Evolutionary conservation across 2,797 vertebrate genomes (phyloP), one percentile per base, ranked within the genome.

Genomic region (Ceryle rudis): DNA sequence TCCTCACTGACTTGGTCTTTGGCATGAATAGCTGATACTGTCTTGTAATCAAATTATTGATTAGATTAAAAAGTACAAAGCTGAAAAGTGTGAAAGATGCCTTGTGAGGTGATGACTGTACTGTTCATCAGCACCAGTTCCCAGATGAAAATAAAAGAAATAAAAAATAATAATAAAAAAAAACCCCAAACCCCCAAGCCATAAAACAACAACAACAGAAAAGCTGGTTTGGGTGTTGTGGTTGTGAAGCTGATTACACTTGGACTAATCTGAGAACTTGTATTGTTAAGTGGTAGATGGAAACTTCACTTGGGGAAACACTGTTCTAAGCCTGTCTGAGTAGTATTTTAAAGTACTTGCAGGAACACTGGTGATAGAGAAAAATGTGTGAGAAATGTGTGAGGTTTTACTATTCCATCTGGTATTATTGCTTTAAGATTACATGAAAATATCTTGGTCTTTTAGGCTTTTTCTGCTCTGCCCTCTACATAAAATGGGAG

Each of bases 1-100:
- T 95, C 90, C 83, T 78, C 95, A 89, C 90, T 89, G 95, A 92
- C 78, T 98, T 98, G 89, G 97, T 96, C 95, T 94, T 97, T 91
- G 88, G 71, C 90, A 81, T 62, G 72, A 91, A 55, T 62, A 12
- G 41, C 94, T 86, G 90, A 90, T 95, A 81, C 75, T 79, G 47
- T 60, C 26, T 96, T 98, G 11, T 47, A 96, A 96, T 96, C 94
- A 91, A 97, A 89, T 75, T 84, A 41, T 37, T 77, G 35, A 42
- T 90, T 81, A 64, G 20, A 42, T 57, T 90, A 85, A 64, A n/a
- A 93, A 79, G 42, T 79, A 55, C 5, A 58, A 58, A 78, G 42
- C 54, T 86, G 49, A 49, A 49, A 49, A 52, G 14, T 69, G 23
- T 13, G 29, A 78, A 26, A 65, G 29, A 14, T 26, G 13, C 31